Evolutionary conservation across 2,113 vertebrate species (phyloP).

Genomic region (Gnathonemus longibarbis): DNA sequence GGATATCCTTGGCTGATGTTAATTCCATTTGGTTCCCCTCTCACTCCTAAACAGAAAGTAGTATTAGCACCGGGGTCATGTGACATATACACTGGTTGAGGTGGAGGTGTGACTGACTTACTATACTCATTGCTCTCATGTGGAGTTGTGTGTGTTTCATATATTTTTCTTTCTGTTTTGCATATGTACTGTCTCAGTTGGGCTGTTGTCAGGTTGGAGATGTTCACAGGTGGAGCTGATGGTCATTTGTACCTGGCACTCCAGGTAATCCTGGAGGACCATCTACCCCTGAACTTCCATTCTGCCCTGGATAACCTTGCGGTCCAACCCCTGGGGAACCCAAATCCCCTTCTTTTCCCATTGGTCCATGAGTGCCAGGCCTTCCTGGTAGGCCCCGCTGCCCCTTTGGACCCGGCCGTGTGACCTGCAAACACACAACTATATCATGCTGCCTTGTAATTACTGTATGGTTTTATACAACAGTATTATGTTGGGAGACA

Average conservation of each 20-base stretch:
- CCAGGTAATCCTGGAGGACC: slow-evolving; percentile 73
- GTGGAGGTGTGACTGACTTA: neutral
- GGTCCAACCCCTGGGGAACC: slow-evolving; percentile 57
- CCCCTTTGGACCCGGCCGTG: slow-evolving; percentile 61
- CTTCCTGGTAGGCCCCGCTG: slow-evolving; percentile 67
- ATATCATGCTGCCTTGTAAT: neutral
- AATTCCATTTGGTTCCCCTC: slow-evolving; percentile 39
- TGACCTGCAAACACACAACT: neutral
- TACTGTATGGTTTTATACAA: neutral
- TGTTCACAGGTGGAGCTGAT: neutral
- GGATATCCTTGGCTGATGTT: neutral
- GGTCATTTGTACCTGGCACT: slow-evolving; percentile 61
- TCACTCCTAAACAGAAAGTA: slow-evolving; percentile 40
- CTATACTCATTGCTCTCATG: neutral
- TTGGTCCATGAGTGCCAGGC: slow-evolving; percentile 54
- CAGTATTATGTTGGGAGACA: neutral
- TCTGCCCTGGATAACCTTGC: slow-evolving; percentile 63
- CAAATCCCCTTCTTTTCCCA: slow-evolving; percentile 53
- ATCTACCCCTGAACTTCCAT: slow-evolving; percentile 55
- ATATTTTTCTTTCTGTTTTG: neutral
- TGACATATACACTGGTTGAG: neutral
- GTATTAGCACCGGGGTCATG: neutral
- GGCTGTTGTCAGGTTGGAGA: neutral
- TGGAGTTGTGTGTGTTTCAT: neutral
- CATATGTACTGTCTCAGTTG: neutral